Conservation (phyloP, 2,113 vertebrate species). For the Typhlomys cinereus region DNA sequence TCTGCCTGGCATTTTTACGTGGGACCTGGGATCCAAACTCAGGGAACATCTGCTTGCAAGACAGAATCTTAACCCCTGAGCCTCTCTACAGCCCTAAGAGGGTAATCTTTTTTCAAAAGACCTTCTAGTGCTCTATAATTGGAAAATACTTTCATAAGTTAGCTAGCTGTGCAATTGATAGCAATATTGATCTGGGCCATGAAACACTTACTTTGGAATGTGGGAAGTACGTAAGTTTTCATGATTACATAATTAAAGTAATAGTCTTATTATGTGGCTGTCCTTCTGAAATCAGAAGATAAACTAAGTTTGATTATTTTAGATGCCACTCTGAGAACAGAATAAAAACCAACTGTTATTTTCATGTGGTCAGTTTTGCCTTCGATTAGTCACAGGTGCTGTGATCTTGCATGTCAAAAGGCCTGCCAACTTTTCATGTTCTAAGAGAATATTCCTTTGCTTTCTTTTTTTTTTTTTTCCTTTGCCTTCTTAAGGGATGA, state of each 20-base stretch:
- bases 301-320: not conserved
- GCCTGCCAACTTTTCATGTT: not conserved
- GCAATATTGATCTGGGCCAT: not conserved
- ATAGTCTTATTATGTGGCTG: not conserved
- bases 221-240: not conserved
- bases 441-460: not conserved
- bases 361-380: conserved; percentile 3
- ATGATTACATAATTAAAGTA: not conserved
- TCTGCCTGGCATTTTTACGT: too few relatives aligned
- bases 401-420: not conserved
- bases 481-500: not conserved
- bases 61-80: too few relatives aligned
- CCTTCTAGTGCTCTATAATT: conserved; percentile 9
- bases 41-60: too few relatives aligned
- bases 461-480: not conserved
- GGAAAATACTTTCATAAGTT: conserved; percentile 7
- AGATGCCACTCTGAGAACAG: conserved; percentile 22
- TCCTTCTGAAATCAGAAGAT: conserved; percentile 1
- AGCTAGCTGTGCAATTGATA: not conserved
- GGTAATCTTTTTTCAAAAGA: not conserved
- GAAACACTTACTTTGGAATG: not conserved
- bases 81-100: too few relatives aligned
- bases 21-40: too few relatives aligned
- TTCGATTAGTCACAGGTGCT: not conserved
- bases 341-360: not conserved